Conservation (phyloP, 2,113 vertebrate genomes). For the Elephantulus edwardii region DNA sequence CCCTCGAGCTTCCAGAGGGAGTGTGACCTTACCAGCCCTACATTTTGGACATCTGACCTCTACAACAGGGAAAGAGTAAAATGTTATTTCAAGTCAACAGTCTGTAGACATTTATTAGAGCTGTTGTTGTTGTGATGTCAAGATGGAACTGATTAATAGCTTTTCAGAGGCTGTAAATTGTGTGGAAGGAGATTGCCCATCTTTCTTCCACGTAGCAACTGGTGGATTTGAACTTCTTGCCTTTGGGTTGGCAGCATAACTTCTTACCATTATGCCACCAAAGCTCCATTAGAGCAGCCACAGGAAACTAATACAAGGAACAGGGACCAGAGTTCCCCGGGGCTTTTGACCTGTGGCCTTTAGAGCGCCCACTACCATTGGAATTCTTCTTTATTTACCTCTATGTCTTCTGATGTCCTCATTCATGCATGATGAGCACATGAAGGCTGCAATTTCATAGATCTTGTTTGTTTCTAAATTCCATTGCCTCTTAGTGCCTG, state of each 20-base stretch:
- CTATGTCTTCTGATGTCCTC: fast-evolving
- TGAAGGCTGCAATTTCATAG: fast-evolving
- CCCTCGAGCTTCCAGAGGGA: no score
- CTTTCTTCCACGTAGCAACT: no score
- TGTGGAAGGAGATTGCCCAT: no score
- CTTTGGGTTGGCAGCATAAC: no score
- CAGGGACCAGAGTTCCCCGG: not conserved
- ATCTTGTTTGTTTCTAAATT: not conserved
- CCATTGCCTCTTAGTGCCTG: not conserved
- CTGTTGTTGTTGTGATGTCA: no score
- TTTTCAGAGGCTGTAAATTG: no score
- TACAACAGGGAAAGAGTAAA: fast-evolving
- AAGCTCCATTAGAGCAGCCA: not conserved
- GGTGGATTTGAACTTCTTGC: no score
- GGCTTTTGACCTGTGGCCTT: not conserved
- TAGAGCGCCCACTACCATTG: fast-evolving
- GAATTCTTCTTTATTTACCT: fast-evolving
- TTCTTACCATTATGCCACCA: no score
- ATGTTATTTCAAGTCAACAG: not conserved
- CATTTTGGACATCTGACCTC: no score
- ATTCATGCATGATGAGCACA: fast-evolving
- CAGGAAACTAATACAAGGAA: fast-evolving
- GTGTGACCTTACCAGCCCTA: fast-evolving
- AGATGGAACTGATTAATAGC: no score
- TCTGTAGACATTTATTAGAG: fast-evolving